Percentiles rank a stretch among this genome's conserved stretches.
phyloP scores from a whole-genome alignment of 2,113 vertebrate species.

The Ailuropoda melanoleuca region DNA sequence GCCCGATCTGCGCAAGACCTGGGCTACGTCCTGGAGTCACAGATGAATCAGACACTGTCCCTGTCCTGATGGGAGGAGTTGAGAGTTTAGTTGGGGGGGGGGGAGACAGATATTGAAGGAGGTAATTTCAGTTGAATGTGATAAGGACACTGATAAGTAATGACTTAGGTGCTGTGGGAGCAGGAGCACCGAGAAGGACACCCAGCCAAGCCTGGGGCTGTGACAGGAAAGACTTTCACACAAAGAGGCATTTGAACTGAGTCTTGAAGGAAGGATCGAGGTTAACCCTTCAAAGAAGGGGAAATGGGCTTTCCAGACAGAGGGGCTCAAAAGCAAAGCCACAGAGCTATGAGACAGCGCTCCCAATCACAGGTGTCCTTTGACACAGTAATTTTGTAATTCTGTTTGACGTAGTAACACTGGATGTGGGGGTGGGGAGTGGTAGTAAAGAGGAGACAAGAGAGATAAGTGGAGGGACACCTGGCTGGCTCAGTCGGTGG shows the following conservation, averaged over 20 bases:
- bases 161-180: not conserved
- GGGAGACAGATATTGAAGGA: not conserved
- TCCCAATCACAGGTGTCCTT: not conserved
- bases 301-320: not conserved
- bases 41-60: not conserved
- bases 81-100: not conserved
- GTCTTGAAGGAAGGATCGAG: not conserved
- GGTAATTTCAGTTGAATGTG: not conserved
- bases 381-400: not conserved
- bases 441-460: not conserved
- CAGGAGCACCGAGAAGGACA: not conserved
- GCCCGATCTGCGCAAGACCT: not conserved
- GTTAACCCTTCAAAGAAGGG: not conserved
- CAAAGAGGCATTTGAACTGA: not conserved
- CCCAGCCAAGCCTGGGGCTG: not conserved
- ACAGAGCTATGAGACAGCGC: not conserved
- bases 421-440: not conserved
- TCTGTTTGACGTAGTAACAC: not conserved
- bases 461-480: not conserved
- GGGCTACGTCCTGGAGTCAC: not conserved
- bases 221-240: not conserved
- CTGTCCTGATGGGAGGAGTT: not conserved
- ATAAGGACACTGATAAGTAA: not conserved
- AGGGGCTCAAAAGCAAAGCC: not conserved
- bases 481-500: not conserved